phyloP scores from a whole-genome alignment of 2,113 vertebrate genomes.

The Bubalus kerabau region DNA sequence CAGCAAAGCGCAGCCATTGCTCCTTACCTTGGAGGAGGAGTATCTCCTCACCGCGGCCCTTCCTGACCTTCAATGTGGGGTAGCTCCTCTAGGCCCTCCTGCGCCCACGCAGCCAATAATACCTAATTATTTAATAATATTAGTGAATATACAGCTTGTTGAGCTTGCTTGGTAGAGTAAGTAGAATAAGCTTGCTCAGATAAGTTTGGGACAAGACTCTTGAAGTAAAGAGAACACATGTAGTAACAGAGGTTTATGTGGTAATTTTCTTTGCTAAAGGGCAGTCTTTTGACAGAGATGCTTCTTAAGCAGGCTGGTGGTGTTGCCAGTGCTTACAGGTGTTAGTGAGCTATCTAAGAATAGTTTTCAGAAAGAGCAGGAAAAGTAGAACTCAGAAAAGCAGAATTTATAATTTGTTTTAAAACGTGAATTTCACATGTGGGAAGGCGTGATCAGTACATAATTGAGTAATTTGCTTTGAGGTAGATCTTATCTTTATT shows the following conservation, averaged over 20 bases:
- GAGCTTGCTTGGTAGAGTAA: neutral
- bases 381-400: neutral
- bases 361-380: conserved; percentile 28
- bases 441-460: neutral
- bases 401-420: conserved; percentile 24
- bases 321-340: neutral
- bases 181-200: neutral
- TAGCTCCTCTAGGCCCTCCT: no score
- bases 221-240: neutral
- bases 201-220: neutral
- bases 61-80: no score
- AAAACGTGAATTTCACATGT: conserved; percentile 1
- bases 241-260: neutral
- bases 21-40: no score
- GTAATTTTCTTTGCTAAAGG: neutral
- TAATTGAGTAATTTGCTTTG: neutral
- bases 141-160: neutral
- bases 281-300: neutral
- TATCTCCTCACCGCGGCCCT: no score
- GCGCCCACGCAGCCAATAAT: neutral
- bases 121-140: neutral
- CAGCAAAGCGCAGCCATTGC: no score
- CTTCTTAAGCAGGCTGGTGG: neutral
- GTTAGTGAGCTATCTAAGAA: neutral
- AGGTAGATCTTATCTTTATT: neutral